Evolutionary conservation across 2,113 vertebrate species (phyloP).

Genomic region (Pholis gunnellus): DNA sequence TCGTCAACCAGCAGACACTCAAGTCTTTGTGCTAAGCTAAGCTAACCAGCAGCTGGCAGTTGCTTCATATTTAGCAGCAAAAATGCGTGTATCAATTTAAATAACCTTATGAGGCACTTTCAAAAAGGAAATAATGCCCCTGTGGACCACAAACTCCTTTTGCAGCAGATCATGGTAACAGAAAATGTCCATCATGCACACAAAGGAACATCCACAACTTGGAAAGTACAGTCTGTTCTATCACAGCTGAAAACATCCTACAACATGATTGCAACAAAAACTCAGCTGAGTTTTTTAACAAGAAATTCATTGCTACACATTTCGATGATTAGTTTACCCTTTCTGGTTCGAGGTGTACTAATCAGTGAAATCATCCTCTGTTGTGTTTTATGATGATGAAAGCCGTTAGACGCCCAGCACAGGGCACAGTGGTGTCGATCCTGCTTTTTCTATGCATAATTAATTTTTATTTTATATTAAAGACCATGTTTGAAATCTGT

Average conservation of each 20-base stretch:
- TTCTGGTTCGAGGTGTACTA: conserved; percentile 20
- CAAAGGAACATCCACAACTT: conserved; percentile 10
- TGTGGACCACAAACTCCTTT: conserved; percentile 26
- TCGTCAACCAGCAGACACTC: not conserved
- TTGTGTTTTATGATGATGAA: conserved; percentile 12
- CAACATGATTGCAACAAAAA: conserved; percentile 3
- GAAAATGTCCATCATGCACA: conserved; percentile 7
- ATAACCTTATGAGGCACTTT: not conserved
- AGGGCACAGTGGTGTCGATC: not conserved
- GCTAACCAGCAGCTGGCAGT: not conserved
- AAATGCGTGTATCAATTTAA: not conserved
- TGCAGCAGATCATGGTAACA: not conserved
- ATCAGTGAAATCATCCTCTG: conserved; percentile 37
- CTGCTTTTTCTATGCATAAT: not conserved
- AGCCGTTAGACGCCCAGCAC: conserved; percentile 4
- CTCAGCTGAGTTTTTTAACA: conserved; percentile 19
- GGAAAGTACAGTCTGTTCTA: not conserved
- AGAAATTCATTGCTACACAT: not conserved
- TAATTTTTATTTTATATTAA: not conserved
- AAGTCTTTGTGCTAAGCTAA: not conserved
- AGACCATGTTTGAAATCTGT: not conserved
- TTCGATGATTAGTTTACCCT: conserved; percentile 45
- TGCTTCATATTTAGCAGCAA: no score
- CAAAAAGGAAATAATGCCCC: not conserved
- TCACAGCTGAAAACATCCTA: not conserved